These are phyloP conservation scores for Ips typographus DNA, from an alignment of 1,140 invertebrate genomes.

Conservation along the genomic window DNA sequence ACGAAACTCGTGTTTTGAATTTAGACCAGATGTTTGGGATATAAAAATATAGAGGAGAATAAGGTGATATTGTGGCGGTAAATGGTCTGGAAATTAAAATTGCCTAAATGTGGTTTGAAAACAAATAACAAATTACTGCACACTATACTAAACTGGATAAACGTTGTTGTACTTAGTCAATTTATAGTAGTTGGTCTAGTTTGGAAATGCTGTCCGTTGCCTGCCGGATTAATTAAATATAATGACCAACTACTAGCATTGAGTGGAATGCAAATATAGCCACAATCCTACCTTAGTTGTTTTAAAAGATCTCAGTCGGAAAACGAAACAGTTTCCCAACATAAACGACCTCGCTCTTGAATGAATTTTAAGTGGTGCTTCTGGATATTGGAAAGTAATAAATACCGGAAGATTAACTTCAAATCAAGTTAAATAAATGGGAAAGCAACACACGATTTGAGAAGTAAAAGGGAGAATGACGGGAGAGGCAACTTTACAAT, in stretches of 20 bases:
- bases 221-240: conserved; percentile 11
- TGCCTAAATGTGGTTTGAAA: conserved; percentile 14
- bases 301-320: no score
- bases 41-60: conserved; percentile 23
- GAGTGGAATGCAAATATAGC: no score
- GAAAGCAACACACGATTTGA: conserved; percentile 8
- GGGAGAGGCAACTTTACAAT: conserved; percentile 1
- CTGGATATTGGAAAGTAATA: conserved; percentile 17
- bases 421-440: conserved; percentile 16
- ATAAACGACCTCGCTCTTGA: conserved; percentile 10
- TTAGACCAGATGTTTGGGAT: conserved; percentile 23
- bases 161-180: background rate
- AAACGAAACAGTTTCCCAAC: conserved; percentile 3
- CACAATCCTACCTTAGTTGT: no score
- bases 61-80: conserved; percentile 8
- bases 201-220: conserved; percentile 4
- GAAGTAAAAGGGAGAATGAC: conserved; percentile 2
- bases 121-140: conserved; percentile 5
- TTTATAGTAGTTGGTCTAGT: conserved; percentile 2
- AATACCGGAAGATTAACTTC: conserved; percentile 20
- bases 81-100: conserved; percentile 22
- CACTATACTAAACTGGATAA: background rate
- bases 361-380: conserved; percentile 14
- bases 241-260: no score
- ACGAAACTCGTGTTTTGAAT: conserved; percentile 27